These are phyloP conservation scores for Hybognathus amarus DNA, from an alignment of 2,797 vertebrate species.

Conservation along the genomic window DNA sequence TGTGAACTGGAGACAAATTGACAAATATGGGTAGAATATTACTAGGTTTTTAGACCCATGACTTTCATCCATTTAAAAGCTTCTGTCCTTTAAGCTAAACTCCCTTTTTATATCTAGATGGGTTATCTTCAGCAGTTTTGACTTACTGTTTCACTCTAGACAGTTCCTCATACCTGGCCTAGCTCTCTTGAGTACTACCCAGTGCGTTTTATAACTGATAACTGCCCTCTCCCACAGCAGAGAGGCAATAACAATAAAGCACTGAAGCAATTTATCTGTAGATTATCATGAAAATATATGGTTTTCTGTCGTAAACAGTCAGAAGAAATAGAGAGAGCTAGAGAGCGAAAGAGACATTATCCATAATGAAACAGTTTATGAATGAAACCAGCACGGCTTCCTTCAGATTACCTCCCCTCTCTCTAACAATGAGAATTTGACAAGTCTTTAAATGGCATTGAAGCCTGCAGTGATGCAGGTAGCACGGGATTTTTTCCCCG, in stretches of 20 bases:
- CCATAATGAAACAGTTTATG: conserved; percentile 39
- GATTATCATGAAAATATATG: conserved; percentile 51
- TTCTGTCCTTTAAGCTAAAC: neutral
- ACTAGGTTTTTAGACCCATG: conserved; percentile 10
- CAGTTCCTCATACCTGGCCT: neutral
- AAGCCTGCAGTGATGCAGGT: conserved; percentile 17
- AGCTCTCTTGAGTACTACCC: conserved; percentile 19
- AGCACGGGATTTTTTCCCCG: neutral
- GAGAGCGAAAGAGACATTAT: conserved; percentile 13
- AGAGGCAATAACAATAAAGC: conserved; percentile 44
- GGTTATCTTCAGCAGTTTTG: neutral
- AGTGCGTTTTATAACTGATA: conserved; percentile 37
- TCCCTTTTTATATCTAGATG: neutral
- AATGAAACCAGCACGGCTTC: conserved; percentile 30
- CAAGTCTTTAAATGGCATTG: neutral
- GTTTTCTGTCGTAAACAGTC: conserved; percentile 27
- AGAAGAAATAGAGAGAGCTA: conserved; percentile 37
- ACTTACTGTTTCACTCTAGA: neutral
- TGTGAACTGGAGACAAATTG: conserved; percentile 8
- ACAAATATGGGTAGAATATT: neutral
- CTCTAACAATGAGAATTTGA: conserved; percentile 31
- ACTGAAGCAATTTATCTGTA: conserved; percentile 43
- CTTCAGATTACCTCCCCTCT: conserved; percentile 16
- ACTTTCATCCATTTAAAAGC: conserved; percentile 13
- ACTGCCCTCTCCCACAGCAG: conserved; percentile 42